Percentiles rank a stretch among this genome's conserved stretches.
Conservation (phyloP, 2,113 vertebrate genomes). For the Cynoglossus semilaevis region DNA sequence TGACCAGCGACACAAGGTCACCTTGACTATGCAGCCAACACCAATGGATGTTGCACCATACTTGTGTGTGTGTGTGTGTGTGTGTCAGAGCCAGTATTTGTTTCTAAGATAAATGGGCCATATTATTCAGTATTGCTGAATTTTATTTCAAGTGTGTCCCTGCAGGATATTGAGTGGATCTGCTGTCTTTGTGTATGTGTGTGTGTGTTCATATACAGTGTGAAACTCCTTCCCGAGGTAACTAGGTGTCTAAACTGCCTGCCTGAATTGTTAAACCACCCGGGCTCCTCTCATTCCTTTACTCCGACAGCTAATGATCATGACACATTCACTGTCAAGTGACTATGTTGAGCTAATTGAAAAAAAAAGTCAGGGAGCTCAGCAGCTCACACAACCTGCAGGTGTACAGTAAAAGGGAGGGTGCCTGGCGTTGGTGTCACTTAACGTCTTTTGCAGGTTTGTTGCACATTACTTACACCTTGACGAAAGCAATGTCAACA, state of each 20-base stretch:
- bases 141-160: constrained; percentile 63
- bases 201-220: neutral
- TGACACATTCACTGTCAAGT: constrained; percentile 17
- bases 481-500: too few species aligned
- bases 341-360: constrained; percentile 13
- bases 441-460: neutral
- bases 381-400: neutral
- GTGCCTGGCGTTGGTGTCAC: neutral
- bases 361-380: constrained; percentile 11
- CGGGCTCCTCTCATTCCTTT: constrained; percentile 1
- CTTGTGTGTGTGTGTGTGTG: neutral
- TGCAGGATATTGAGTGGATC: constrained; percentile 35
- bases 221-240: constrained; percentile 3
- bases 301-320: constrained; percentile 22
- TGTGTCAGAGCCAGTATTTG: constrained; percentile 31
- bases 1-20: constrained; percentile 59
- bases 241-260: constrained; percentile 23
- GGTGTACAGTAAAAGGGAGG: neutral
- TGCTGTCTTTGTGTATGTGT: constrained; percentile 1
- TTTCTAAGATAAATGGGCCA: constrained; percentile 61
- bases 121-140: constrained; percentile 60
- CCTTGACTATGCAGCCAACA: constrained; percentile 47
- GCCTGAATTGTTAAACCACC: constrained; percentile 29
- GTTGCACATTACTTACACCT: too few species aligned
- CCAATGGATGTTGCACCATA: constrained; percentile 12